Percentiles rank a stretch among this genome's conserved stretches.
These are phyloP conservation scores for Bedellia somnulentella DNA, from an alignment of 2,888 invertebrate genomes.

Conservation along the genomic window DNA sequence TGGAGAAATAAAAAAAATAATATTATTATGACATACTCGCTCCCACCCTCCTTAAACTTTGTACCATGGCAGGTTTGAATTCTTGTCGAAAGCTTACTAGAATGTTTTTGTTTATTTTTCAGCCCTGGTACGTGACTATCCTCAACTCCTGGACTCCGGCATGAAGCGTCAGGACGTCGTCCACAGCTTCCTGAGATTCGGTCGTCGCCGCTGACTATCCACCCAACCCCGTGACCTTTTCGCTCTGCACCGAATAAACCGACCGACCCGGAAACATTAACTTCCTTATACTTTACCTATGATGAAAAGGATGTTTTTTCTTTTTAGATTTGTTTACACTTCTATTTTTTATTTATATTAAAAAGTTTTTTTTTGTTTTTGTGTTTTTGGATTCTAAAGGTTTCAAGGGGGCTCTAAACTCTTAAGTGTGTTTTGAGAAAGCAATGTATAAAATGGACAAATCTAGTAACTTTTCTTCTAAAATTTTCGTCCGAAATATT, in stretches of 20 bases:
- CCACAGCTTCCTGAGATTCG: constrained; percentile 88
- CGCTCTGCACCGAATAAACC: constrained; percentile 7
- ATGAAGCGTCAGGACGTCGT: constrained; percentile 87
- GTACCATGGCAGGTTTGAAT: no score
- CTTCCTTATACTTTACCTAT: not conserved
- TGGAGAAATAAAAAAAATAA: no score
- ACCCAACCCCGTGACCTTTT: constrained; percentile 8
- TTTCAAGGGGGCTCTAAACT: no score
- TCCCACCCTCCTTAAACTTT: no score
- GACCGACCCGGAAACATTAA: not conserved
- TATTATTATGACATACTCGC: no score
- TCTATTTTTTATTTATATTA: not conserved
- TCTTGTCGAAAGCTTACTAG: no score
- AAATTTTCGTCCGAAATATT: no score
- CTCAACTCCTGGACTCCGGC: constrained; percentile 64
- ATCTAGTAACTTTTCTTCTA: no score
- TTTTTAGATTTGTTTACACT: not conserved
- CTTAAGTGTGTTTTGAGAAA: no score
- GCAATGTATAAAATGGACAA: no score
- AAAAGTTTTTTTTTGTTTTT: not conserved
- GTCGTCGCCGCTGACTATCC: constrained; percentile 69
- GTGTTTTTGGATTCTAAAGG: constrained; percentile 19
- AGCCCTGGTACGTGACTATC: constrained; percentile 53
- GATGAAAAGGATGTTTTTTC: not conserved
- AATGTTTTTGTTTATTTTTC: no score